Conservation (phyloP, 2,888 invertebrate species). For the Nemoura dubitans region DNA sequence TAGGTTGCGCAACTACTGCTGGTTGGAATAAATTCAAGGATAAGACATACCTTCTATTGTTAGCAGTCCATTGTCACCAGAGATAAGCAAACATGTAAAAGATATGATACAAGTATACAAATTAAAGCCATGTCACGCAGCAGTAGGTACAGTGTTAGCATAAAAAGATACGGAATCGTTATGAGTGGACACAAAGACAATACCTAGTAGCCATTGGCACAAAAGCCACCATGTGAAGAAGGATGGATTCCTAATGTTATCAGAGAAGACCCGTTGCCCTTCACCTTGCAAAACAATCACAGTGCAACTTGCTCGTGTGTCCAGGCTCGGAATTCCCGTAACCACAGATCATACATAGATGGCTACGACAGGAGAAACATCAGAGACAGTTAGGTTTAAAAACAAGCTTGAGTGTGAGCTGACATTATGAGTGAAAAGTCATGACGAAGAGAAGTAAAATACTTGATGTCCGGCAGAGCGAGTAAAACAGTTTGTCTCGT, state of each 20-base stretch:
- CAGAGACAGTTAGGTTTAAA: too few relatives aligned
- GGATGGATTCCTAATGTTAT: too few relatives aligned
- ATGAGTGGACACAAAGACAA: neutral
- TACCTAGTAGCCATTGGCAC: neutral
- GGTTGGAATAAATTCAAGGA: neutral
- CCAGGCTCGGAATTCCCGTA: too few relatives aligned
- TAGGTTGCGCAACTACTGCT: neutral
- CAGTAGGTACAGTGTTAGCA: slow-evolving; percentile 28
- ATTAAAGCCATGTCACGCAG: neutral
- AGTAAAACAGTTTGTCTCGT: too few relatives aligned
- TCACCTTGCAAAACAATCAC: neutral
- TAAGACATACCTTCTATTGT: slow-evolving; percentile 46
- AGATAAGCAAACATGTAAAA: slow-evolving; percentile 44
- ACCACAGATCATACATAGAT: too few relatives aligned
- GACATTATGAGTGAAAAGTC: too few relatives aligned
- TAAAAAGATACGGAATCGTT: neutral
- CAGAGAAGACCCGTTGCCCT: neutral
- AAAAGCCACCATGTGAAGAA: too few relatives aligned
- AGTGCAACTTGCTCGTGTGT: too few relatives aligned
- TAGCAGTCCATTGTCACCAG: slow-evolving; percentile 41
- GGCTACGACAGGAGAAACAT: too few relatives aligned
- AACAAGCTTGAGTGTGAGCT: too few relatives aligned
- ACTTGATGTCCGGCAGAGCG: too few relatives aligned
- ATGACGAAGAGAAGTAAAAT: too few relatives aligned
- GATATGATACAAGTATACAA: slow-evolving; percentile 20